Base-by-base conservation (phyloP, 2,113 vertebrate species). In the Cricetomys ansorgei region DNA sequence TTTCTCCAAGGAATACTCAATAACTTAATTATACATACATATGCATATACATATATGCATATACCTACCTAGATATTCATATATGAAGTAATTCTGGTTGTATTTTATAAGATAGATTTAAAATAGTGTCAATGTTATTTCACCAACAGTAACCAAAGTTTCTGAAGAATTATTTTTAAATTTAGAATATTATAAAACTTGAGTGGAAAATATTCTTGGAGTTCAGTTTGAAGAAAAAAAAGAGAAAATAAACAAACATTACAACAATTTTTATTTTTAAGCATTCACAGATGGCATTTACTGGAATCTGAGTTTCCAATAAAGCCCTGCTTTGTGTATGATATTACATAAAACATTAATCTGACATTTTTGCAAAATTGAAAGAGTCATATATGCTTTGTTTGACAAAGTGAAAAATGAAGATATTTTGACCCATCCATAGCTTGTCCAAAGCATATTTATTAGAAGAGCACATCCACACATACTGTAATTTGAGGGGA, bases 351-450 rank as follows among this genome's bases (percentile, higher is more conserved):
- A 29, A 93, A 92, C 31, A 75, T 92, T 69, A 77, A 90, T 64
- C n/a, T 92, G 37, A 53, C 40, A 37, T 88, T 94, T 92, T 62
- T 84, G 9, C 5, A 77, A 88, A 92, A 92, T 43, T 88, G 90
- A 88, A 85, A 92, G 15, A 89, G 23, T 76, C 53, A 72, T 17
- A 43, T 55, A 73, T 48, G 34, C 19, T 94, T 73, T 29, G 23
- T 88, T 89, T 93, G 70, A 94, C 77, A 96, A 96, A 3, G 45
- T 90, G 70, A 92, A 89, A 89, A 95, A 90, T 92, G 88, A 88
- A 93, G 94, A 94, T 90, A 15, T 83, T 95, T 62, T 90, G 62
- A 90, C 13, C 11, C 17, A 77, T 88, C 62, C 48, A 34, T 75
- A 69, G 21, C 59, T 95, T 89, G 27, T 81, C 31, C 59, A 88